Conservation (phyloP, 1,140 invertebrate species). For the Drosophila athabasca region DNA sequence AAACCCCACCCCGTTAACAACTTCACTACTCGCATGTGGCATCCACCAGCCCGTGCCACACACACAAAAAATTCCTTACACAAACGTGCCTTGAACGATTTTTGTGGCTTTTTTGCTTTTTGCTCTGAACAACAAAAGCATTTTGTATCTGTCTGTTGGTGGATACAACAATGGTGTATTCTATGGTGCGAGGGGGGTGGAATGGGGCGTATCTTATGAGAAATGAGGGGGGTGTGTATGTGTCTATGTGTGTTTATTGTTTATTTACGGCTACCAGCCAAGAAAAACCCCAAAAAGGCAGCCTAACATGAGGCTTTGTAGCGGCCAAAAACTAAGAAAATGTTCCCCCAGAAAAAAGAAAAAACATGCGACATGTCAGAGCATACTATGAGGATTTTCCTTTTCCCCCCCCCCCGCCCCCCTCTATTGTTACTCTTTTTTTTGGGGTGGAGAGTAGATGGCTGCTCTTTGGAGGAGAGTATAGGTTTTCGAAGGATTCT, state of each 20-base stretch:
- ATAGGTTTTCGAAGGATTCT: no score
- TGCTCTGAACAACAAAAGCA: slow-evolving; percentile 80
- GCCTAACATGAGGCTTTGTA: slow-evolving; percentile 76
- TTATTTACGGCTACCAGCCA: slow-evolving; percentile 80
- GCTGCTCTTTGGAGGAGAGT: no score
- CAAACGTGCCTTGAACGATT: slow-evolving; percentile 80
- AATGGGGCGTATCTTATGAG: slow-evolving; percentile 14
- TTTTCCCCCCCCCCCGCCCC: no score
- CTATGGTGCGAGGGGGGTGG: slow-evolving; percentile 7
- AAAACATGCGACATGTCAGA: slow-evolving; percentile 43
- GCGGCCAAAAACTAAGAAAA: slow-evolving; percentile 74
- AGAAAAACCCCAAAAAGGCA: slow-evolving; percentile 81
- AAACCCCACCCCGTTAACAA: slow-evolving; percentile 15
- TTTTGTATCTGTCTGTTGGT: slow-evolving; percentile 49
- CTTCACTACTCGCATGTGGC: slow-evolving; percentile 42
- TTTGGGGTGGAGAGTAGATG: no score
- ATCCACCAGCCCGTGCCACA: background rate
- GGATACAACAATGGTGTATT: slow-evolving; percentile 27
- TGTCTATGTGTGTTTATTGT: slow-evolving; percentile 69
- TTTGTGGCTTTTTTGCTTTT: slow-evolving; percentile 81
- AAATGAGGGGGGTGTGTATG: slow-evolving; percentile 34
- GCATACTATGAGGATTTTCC: background rate
- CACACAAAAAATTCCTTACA: slow-evolving; percentile 47
- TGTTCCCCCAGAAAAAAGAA: slow-evolving; percentile 48
- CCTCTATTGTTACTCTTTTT: no score